Percentiles rank a stretch among this genome's conserved stretches.
These are phyloP conservation scores for Dallia pectoralis DNA, from an alignment of 2,797 vertebrate genomes.

Conservation along the genomic window DNA sequence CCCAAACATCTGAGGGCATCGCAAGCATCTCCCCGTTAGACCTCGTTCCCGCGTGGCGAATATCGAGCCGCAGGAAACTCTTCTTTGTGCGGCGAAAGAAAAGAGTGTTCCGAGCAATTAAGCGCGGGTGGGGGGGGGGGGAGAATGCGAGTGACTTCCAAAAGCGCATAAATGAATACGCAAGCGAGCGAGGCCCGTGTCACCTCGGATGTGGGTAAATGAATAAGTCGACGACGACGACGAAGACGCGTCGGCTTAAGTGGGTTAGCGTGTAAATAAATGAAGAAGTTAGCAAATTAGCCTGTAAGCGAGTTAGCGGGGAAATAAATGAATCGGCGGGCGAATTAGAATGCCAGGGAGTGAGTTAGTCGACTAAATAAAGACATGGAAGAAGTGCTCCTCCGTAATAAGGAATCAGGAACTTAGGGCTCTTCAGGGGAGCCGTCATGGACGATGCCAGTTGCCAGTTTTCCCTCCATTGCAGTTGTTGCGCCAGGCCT, in stretches of 20 bases:
- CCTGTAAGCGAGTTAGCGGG: conserved; percentile 76
- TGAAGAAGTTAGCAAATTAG: conserved; percentile 73
- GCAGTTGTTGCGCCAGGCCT: conserved; percentile 33
- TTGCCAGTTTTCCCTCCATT: conserved; percentile 1
- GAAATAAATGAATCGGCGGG: conserved; percentile 67
- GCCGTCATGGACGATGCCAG: conserved; percentile 51
- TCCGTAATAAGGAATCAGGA: conserved; percentile 38
- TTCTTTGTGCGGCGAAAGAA: conserved; percentile 53
- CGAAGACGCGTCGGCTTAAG: conserved; percentile 68
- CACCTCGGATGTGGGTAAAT: conserved; percentile 72
- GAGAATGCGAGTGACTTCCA: conserved; percentile 66
- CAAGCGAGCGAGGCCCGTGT: conserved; percentile 62
- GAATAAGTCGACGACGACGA: conserved; percentile 68
- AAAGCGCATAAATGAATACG: conserved; percentile 68
- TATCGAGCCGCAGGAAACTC: conserved; percentile 42
- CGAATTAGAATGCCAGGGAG: conserved; percentile 54
- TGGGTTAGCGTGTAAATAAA: conserved; percentile 81
- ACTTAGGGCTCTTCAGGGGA: conserved; percentile 51
- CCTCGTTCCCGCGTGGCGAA: conserved; percentile 30
- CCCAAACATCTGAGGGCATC: conserved; percentile 67
- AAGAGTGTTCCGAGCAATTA: conserved; percentile 66
- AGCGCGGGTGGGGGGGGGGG: no score
- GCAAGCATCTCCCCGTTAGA: conserved; percentile 64
- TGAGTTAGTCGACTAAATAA: conserved; percentile 44
- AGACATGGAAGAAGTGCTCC: conserved; percentile 53